Conservation (phyloP, 1,140 invertebrate species). For the Dendrolimus kikuchii region DNA sequence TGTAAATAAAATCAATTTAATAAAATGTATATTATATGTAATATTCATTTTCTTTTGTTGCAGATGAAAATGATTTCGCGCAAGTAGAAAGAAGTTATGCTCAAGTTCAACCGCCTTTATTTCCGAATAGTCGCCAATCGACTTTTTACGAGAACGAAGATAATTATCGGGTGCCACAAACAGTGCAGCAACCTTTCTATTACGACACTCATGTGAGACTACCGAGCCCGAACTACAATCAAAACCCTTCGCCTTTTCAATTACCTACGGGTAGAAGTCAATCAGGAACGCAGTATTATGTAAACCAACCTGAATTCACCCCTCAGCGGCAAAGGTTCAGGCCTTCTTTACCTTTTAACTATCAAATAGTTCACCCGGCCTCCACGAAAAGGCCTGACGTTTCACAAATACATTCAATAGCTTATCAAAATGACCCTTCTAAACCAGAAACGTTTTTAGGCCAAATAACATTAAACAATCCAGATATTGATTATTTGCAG, state of each 20-base stretch:
- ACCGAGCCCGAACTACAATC: conserved; percentile 60
- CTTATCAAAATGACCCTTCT: conserved; percentile 72
- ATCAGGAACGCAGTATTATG: conserved; percentile 54
- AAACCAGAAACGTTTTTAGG: conserved; percentile 74
- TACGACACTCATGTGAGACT: conserved; percentile 51
- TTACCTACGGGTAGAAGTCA: conserved; percentile 63
- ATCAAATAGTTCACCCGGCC: conserved; percentile 61
- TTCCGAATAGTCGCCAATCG: conserved; percentile 52
- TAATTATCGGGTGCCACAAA: conserved; percentile 42
- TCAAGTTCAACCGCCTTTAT: conserved; percentile 66
- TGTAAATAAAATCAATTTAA: neutral
- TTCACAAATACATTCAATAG: conserved; percentile 59
- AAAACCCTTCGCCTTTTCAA: conserved; percentile 65
- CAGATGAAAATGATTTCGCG: conserved; percentile 65
- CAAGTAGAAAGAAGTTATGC: conserved; percentile 64
- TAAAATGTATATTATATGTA: too few species aligned
- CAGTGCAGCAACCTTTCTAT: conserved; percentile 44
- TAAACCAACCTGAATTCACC: conserved; percentile 63
- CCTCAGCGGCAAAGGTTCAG: conserved; percentile 53
- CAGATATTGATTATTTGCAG: conserved; percentile 65
- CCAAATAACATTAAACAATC: conserved; percentile 74
- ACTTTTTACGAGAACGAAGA: conserved; percentile 55
- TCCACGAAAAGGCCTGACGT: conserved; percentile 63
- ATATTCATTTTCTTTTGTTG: conserved; percentile 31
- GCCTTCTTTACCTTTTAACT: conserved; percentile 59